Conservation (phyloP, 2,797 vertebrate genomes). For the Sebastes nivosus region DNA sequence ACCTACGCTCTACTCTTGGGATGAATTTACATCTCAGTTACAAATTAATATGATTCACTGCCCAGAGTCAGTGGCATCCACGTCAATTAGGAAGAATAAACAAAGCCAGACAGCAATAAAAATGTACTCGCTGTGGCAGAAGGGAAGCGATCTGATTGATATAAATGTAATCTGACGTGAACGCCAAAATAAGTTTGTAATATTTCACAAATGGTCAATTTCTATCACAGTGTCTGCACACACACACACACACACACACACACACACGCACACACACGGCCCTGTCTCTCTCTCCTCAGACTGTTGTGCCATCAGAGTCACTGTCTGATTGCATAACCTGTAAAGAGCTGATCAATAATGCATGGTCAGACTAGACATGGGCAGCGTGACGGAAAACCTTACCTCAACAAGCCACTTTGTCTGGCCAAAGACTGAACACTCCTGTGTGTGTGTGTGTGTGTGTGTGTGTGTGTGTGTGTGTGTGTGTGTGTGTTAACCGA, state of each 20-base stretch:
- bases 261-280: neutral
- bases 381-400: slow-evolving; percentile 71
- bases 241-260: neutral
- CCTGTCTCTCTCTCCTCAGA: slow-evolving; percentile 7
- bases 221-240: neutral
- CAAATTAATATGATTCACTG: slow-evolving; percentile 39
- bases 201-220: slow-evolving; percentile 2
- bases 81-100: slow-evolving; percentile 16
- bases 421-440: slow-evolving; percentile 37
- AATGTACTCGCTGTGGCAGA: neutral
- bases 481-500: neutral
- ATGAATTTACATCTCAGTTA: slow-evolving; percentile 29
- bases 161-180: neutral
- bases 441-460: neutral
- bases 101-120: slow-evolving; percentile 7
- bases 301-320: slow-evolving; percentile 45
- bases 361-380: slow-evolving; percentile 70
- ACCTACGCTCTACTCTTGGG: slow-evolving; percentile 4
- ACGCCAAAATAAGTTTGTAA: neutral
- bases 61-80: slow-evolving; percentile 1
- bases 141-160: neutral
- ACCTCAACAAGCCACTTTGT: slow-evolving; percentile 59
- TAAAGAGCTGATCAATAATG: slow-evolving; percentile 77
- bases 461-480: neutral
- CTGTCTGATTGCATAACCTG: slow-evolving; percentile 65